Base-by-base conservation (phyloP, 2,113 vertebrate genomes). In the Synodontis membranacea region DNA sequence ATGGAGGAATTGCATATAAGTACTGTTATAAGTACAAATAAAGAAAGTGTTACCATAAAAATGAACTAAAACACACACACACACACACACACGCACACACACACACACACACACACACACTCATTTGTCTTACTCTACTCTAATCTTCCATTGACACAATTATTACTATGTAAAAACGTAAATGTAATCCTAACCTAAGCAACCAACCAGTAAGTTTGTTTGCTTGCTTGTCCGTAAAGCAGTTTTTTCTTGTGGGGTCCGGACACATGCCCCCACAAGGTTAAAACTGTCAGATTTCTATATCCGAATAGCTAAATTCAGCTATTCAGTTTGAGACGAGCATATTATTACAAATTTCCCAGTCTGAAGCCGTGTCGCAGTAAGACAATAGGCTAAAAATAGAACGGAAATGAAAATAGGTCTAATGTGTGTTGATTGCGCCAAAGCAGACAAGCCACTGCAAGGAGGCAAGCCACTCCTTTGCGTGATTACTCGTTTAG, bases 401-500 rank as follows among this genome's bases (percentile, higher is more conserved):
- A 52, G 78, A 31, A 46, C 2, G 44, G 60, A 28, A 58, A 56
- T 34, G 0, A 52, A 84, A 58, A 75, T 10, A 68, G 23, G 34
- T 80, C 2, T 12, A 48, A 62, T 58, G 39, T 11, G 52, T 74
- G 21, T 46, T 83, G 74, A 60, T 60, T 66, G 42, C 7, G 23
- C 56, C 56, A 82, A 83, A 74, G 83, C 64, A 80, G 14, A 39
- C 37, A 76, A 83, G n/a, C 58, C 75, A 62, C 78, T 44, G 23
- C 80, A 84, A 66, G 81, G 58, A 81, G 9, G 39, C 66, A 64
- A 75, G 54, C 70, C 76, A 80, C 72, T 60, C 10, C 50, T 46
- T n/a, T 81, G 25, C 42, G 37, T 81, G 37, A 81, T 81, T 81
- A 81, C 58, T 39, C 75, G 64, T 60, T 83, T 78, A 37, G 60